phyloP scores from a whole-genome alignment of 2,113 vertebrate species.

The Balaenoptera acutorostrata region DNA sequence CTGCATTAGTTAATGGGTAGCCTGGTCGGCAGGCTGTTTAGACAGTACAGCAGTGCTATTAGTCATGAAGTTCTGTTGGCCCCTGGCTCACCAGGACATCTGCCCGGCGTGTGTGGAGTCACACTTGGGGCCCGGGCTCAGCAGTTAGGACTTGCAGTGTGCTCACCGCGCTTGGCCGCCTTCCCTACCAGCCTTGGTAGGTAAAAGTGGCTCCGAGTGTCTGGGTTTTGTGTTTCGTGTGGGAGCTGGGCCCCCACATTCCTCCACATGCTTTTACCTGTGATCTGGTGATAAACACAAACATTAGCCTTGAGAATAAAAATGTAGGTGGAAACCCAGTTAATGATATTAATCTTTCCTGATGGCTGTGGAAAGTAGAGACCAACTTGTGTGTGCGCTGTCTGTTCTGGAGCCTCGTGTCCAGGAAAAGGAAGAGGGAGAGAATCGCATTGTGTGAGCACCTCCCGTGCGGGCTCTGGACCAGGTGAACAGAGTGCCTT shows the following conservation, averaged over 20 bases:
- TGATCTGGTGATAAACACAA: conserved; percentile 15
- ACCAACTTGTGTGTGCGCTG: background rate
- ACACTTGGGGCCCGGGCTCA: background rate
- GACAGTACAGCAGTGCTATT: conserved; percentile 29
- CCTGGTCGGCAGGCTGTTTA: conserved; percentile 12
- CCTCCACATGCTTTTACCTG: background rate
- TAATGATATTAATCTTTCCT: background rate
- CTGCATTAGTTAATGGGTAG: conserved; percentile 40
- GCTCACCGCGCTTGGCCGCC: background rate
- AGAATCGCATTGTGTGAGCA: background rate
- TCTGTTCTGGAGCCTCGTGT: background rate
- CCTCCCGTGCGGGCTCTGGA: background rate
- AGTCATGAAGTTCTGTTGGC: conserved; percentile 13
- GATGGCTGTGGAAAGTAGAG: background rate
- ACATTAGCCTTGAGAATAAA: conserved; percentile 40
- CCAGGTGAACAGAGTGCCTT: too few relatives aligned
- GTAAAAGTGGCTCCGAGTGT: background rate
- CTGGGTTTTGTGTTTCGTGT: background rate
- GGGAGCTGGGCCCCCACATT: background rate
- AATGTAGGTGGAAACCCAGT: conserved; percentile 6
- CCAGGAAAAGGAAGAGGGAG: background rate
- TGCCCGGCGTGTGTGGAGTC: background rate
- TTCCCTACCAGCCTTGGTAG: background rate
- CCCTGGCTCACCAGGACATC: background rate
- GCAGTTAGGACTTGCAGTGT: background rate